These are phyloP conservation scores for Stercorarius parasiticus DNA, from an alignment of 2,113 vertebrate species.

Conservation along the genomic window DNA sequence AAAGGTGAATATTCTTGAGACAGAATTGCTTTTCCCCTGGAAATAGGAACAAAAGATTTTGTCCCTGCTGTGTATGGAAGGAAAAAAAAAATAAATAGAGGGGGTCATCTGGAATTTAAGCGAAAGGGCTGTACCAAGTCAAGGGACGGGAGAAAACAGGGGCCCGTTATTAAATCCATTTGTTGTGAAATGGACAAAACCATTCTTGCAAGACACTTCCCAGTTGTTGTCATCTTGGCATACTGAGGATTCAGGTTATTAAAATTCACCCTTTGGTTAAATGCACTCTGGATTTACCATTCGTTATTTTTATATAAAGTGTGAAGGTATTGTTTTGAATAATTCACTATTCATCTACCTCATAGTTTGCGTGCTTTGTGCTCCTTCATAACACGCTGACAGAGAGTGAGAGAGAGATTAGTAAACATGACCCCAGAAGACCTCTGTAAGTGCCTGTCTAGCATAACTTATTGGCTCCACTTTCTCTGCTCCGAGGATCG, in stretches of 20 bases:
- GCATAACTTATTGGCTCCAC: conserved; percentile 67
- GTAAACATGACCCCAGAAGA: conserved; percentile 68
- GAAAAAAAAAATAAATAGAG: background rate
- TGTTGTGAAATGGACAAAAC: background rate
- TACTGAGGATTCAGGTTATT: background rate
- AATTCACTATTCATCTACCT: conserved; percentile 2
- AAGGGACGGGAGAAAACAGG: background rate
- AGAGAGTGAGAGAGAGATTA: conserved; percentile 62
- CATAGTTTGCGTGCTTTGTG: conserved; percentile 28
- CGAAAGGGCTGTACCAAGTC: conserved; percentile 5
- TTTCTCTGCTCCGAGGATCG: conserved; percentile 41
- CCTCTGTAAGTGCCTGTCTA: conserved; percentile 65
- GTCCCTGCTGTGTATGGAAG: background rate
- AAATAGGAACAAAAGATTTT: conserved; percentile 16
- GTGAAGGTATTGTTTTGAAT: conserved; percentile 1
- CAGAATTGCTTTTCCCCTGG: background rate
- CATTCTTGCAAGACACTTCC: background rate
- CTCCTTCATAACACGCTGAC: conserved; percentile 37
- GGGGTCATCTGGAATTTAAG: conserved; percentile 24
- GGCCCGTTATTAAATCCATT: conserved; percentile 11
- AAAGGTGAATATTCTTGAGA: conserved; percentile 49
- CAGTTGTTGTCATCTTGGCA: background rate
- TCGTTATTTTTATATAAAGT: conserved; percentile 13
- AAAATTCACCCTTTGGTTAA: background rate
- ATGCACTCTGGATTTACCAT: background rate